These are phyloP conservation scores for Pipistrellus kuhlii DNA, from an alignment of 2,797 vertebrate genomes.

Conservation along the genomic window DNA sequence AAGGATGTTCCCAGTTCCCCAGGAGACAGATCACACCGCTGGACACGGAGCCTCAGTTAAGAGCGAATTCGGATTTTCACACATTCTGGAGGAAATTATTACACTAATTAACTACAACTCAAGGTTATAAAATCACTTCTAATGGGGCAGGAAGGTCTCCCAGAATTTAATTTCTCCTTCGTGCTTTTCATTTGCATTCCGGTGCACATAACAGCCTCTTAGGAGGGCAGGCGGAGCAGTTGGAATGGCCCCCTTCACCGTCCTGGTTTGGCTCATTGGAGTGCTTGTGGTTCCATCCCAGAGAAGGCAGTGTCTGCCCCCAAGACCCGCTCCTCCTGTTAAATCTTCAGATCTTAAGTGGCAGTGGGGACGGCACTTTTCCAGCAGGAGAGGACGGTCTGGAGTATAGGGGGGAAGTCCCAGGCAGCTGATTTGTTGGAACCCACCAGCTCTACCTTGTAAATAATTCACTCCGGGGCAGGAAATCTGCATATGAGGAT, in stretches of 20 bases:
- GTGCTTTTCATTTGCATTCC: slow-evolving; percentile 71
- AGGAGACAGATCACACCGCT: background rate
- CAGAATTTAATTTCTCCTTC: slow-evolving; percentile 67
- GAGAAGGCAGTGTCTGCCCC: background rate
- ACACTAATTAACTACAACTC: background rate
- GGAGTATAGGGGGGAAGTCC: slow-evolving; percentile 84
- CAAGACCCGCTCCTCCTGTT: slow-evolving; percentile 65
- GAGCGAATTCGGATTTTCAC: slow-evolving; percentile 1
- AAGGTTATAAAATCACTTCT: background rate
- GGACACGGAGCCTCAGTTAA: background rate
- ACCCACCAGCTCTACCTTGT: slow-evolving; percentile 86
- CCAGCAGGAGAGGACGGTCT: slow-evolving; percentile 79
- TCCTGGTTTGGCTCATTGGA: slow-evolving; percentile 55
- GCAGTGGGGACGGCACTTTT: slow-evolving; percentile 78
- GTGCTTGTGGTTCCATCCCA: slow-evolving; percentile 59
- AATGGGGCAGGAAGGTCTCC: background rate
- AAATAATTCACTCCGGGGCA: slow-evolving; percentile 89
- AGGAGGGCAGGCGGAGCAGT: slow-evolving; percentile 62
- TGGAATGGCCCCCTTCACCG: slow-evolving; percentile 64
- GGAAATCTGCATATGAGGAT: slow-evolving; percentile 88
- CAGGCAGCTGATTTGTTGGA: slow-evolving; percentile 85
- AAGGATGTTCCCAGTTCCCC: background rate
- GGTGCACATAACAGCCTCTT: slow-evolving; percentile 29
- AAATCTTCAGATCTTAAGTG: slow-evolving; percentile 81
- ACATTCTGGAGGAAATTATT: background rate